A percentile compares a stretch with the other conserved stretches of the same genome.
phyloP scores from a whole-genome alignment of 2,113 vertebrate species.

The Brachirus orientalis region DNA sequence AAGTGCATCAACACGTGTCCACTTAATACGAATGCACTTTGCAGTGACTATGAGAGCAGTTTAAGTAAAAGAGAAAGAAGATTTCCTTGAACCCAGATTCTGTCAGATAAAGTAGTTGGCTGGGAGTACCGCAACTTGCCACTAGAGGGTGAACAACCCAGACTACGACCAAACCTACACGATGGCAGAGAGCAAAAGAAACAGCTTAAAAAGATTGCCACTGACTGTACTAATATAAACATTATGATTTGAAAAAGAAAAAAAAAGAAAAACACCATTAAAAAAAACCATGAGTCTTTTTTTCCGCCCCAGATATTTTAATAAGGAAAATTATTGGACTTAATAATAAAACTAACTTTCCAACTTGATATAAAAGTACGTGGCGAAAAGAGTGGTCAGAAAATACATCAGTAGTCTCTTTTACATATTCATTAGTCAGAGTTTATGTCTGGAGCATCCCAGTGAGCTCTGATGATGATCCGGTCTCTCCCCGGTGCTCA shows the following conservation, averaged over 20 bases:
- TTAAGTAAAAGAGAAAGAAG: background rate
- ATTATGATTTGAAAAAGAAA: too few species aligned
- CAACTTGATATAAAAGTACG: background rate
- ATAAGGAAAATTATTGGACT: background rate
- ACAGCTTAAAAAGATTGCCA: background rate
- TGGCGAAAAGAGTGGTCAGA: background rate
- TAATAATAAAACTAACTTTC: background rate
- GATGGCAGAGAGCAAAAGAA: too few species aligned
- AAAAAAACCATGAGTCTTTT: background rate
- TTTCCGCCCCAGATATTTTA: background rate
- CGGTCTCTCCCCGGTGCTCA: constrained; percentile 17
- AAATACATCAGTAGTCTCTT: background rate
- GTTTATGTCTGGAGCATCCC: constrained; percentile 11
- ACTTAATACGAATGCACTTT: background rate
- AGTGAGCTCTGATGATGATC: constrained; percentile 20
- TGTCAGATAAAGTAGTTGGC: background rate
- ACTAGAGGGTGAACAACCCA: constrained; percentile 50
- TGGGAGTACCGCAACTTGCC: constrained; percentile 8
- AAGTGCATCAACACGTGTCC: too few species aligned
- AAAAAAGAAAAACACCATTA: background rate
- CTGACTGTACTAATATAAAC: background rate
- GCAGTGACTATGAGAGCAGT: background rate
- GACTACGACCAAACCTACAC: background rate
- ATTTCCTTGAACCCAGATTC: background rate
- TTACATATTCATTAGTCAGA: constrained; percentile 2